Conservation (phyloP, 35 echinoderm and acorn worm species). For the Amphiura filiformis region DNA sequence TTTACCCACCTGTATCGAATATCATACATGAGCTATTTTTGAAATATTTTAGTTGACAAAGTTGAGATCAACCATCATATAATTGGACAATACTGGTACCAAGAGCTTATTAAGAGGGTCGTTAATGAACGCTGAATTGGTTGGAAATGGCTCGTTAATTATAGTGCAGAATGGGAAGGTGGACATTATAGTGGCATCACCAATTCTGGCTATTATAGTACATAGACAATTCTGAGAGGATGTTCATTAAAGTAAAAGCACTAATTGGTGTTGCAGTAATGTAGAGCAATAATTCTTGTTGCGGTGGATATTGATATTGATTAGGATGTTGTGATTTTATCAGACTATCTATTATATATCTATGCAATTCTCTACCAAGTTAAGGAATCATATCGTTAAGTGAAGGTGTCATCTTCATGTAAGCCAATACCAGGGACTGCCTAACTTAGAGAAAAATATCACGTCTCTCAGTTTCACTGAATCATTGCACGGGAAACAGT, state of each 20-base stretch:
- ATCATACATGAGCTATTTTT: no score
- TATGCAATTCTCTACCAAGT: not conserved
- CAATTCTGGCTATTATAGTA: not conserved
- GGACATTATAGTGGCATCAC: no score
- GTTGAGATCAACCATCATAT: no score
- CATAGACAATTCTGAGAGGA: not conserved
- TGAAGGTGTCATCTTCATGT: not conserved
- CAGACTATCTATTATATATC: not conserved
- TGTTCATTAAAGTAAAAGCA: not conserved
- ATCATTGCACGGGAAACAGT: slow-evolving; percentile 4
- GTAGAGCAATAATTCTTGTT: not conserved
- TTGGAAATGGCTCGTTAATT: no score
- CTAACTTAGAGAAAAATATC: not conserved
- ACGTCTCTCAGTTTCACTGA: not conserved
- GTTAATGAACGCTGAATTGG: no score
- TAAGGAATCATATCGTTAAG: not conserved
- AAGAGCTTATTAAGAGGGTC: no score
- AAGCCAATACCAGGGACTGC: not conserved
- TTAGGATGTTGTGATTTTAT: not conserved
- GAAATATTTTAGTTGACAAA: no score
- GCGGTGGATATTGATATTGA: not conserved
- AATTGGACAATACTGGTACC: no score
- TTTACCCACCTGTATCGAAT: no score
- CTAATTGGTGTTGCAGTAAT: not conserved
- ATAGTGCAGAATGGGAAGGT: not conserved